Percentiles rank a stretch among this genome's conserved stretches.
phyloP scores from a whole-genome alignment of 92 coral and sea anemone species.

The Bergia sp. region DNA sequence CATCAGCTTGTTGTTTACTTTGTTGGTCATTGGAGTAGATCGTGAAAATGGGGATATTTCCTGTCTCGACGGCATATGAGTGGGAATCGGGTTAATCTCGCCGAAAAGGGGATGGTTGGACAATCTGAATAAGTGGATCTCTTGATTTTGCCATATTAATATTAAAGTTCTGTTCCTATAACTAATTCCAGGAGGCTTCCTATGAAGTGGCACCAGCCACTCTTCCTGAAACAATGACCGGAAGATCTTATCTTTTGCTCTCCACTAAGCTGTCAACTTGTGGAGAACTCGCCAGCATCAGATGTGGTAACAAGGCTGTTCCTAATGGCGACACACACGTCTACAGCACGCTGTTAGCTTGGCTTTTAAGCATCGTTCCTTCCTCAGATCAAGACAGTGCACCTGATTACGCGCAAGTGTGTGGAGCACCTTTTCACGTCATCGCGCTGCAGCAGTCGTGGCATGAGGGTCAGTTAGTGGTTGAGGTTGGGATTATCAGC shows the following conservation, averaged over 20 bases:
- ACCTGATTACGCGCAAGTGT: conserved; percentile 61
- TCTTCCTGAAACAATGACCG: conserved; percentile 55
- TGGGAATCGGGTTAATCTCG: too few species aligned
- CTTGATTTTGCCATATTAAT: too few species aligned
- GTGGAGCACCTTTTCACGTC: conserved; percentile 82
- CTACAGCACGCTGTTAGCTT: conserved; percentile 76
- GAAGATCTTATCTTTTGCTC: conserved; percentile 66
- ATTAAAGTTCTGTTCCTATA: not conserved
- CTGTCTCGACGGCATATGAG: too few species aligned
- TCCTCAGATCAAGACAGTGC: conserved; percentile 48
- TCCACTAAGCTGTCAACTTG: conserved; percentile 72
- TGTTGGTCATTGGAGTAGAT: too few species aligned
- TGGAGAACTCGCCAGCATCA: conserved; percentile 71
- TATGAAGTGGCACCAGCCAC: conserved; percentile 67
- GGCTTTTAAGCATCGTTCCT: conserved; percentile 80
- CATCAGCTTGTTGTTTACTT: too few species aligned
- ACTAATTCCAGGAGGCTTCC: conserved; percentile 75
- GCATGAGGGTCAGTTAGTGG: conserved; percentile 88
- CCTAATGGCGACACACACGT: conserved; percentile 61
- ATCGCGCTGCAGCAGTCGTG: conserved; percentile 90
- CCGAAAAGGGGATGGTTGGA: too few species aligned
- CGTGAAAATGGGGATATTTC: too few species aligned
- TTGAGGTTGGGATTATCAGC: conserved; percentile 77
- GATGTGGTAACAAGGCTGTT: conserved; percentile 49
- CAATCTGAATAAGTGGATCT: too few species aligned